These are phyloP conservation scores for Romanogobio albipinnatus DNA, from an alignment of 2,113 vertebrate genomes.

Conservation along the genomic window DNA sequence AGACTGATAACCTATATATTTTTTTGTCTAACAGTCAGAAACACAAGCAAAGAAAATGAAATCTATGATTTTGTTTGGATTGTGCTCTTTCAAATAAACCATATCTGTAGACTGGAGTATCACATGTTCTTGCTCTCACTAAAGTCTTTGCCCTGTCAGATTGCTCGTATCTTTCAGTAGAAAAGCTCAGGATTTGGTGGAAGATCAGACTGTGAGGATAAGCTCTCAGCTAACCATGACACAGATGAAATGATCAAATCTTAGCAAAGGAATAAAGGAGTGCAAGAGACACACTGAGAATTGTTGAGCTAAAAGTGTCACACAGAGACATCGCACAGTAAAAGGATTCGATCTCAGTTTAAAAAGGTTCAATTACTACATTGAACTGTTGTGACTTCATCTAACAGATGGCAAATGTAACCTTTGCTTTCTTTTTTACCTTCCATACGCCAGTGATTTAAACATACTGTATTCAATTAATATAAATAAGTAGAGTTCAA, in stretches of 20 bases:
- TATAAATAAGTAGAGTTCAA: not conserved
- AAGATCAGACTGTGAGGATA: constrained; percentile 50
- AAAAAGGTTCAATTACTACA: constrained; percentile 26
- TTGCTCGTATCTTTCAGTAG: constrained; percentile 43
- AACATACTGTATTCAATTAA: not conserved
- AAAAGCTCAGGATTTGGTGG: constrained; percentile 40
- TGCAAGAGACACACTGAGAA: constrained; percentile 35
- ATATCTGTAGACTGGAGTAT: constrained; percentile 28
- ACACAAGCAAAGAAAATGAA: not conserved
- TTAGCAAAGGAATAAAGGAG: constrained; percentile 30
- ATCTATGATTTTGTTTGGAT: constrained; percentile 26
- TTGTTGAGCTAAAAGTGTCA: constrained; percentile 14
- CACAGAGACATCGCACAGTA: constrained; percentile 8
- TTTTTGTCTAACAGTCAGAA: not conserved
- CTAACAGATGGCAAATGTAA: not conserved
- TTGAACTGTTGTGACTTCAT: constrained; percentile 6
- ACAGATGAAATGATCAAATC: constrained; percentile 46
- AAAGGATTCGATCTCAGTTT: constrained; percentile 15
- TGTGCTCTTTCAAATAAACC: constrained; percentile 31
- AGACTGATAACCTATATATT: not conserved
- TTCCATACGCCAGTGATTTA: not conserved
- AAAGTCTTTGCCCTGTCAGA: constrained; percentile 40
- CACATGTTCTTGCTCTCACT: constrained; percentile 35
- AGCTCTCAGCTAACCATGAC: constrained; percentile 38
- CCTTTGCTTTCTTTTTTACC: not conserved